phyloP scores from a whole-genome alignment of 2,888 invertebrate species.

The Melangyna quadrimaculata region DNA sequence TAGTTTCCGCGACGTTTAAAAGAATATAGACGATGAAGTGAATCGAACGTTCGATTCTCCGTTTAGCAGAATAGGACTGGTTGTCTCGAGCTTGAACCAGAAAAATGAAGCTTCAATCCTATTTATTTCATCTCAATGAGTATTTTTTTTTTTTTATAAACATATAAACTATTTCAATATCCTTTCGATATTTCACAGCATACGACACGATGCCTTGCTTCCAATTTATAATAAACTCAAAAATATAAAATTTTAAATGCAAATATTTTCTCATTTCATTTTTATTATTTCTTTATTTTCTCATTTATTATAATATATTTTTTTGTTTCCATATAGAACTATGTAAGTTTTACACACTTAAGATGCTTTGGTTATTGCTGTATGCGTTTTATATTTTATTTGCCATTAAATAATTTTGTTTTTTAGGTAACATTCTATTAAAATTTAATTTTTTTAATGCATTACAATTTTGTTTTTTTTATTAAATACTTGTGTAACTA shows the following conservation, averaged over 20 bases:
- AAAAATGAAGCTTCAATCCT: too few species aligned
- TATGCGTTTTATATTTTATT: slow-evolving; percentile 76
- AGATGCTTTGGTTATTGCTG: slow-evolving; percentile 82
- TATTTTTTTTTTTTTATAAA: too few species aligned
- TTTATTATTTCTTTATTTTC: slow-evolving; percentile 66
- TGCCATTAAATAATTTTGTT: slow-evolving; percentile 62
- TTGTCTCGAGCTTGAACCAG: too few species aligned
- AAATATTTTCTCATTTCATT: slow-evolving; percentile 15
- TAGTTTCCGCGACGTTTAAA: too few species aligned
- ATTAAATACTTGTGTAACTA: slow-evolving; percentile 25
- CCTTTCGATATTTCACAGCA: too few species aligned
- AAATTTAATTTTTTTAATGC: slow-evolving; percentile 35
- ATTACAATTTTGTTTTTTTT: slow-evolving; percentile 1
- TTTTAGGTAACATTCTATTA: slow-evolving; percentile 59
- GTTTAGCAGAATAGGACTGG: too few species aligned
- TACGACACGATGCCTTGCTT: too few species aligned
- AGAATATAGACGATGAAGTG: too few species aligned
- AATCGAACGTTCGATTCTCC: too few species aligned
- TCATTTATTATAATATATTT: slow-evolving; percentile 62
- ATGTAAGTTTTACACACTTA: slow-evolving; percentile 73
- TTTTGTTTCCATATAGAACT: slow-evolving; percentile 62
- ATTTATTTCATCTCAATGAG: too few species aligned
- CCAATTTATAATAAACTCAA: background rate
- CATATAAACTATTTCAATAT: too few species aligned
- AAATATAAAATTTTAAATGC: background rate